Percentiles rank a stretch among this genome's conserved stretches.
Conservation (phyloP, 2,888 invertebrate genomes). For the Trachelus tabidus region DNA sequence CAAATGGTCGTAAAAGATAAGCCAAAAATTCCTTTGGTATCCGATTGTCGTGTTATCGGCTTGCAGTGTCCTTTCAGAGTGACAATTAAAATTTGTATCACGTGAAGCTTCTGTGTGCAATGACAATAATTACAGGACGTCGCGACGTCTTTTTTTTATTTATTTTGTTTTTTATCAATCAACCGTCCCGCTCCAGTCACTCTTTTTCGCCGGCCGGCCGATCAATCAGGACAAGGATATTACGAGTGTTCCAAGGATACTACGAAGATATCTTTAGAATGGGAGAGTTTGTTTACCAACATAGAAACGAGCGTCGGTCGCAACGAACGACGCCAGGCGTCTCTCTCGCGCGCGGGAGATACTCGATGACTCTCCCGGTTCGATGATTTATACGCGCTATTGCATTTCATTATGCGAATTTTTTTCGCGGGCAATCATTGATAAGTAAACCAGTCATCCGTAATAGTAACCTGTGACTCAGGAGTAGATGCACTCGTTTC, state of each 20-base stretch:
- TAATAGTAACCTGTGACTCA: not conserved
- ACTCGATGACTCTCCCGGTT: constrained; percentile 21
- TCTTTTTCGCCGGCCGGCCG: constrained; percentile 7
- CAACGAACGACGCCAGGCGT: constrained; percentile 25
- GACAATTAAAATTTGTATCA: not conserved
- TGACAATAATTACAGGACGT: not conserved
- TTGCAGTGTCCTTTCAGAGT: constrained; percentile 7
- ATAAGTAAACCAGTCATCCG: not conserved
- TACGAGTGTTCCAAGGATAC: not conserved
- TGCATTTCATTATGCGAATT: not conserved
- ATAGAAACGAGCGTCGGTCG: constrained; percentile 25
- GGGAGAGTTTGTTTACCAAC: constrained; percentile 2
- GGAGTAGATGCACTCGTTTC: not conserved
- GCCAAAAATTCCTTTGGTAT: not conserved
- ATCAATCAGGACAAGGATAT: constrained; percentile 15
- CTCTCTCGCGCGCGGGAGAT: constrained; percentile 23
- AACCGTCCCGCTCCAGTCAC: not conserved
- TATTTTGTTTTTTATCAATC: not conserved
- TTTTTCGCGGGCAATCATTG: not conserved
- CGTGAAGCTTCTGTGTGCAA: not conserved
- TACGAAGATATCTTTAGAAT: constrained; percentile 2
- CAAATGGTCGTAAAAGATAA: not conserved
- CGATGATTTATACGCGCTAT: constrained; percentile 22
- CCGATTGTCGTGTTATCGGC: not conserved
- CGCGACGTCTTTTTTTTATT: not conserved